Evolutionary conservation across 2,888 invertebrate genomes (phyloP), one percentile per base, ranked within the genome.

Genomic region (Drosophila buzzatii): DNA sequence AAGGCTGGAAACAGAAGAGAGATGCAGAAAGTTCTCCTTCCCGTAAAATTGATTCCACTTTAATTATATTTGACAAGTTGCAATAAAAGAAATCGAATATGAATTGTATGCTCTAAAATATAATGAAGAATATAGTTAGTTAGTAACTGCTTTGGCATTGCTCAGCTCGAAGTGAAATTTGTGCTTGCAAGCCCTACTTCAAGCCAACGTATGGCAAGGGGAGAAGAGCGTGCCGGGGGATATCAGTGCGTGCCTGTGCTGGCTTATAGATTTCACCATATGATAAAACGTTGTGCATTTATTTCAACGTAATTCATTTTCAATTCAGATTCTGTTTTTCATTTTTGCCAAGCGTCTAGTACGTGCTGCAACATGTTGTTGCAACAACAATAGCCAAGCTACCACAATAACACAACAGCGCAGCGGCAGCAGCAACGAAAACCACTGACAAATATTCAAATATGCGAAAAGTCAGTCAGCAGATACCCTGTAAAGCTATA

Each of bases 271-370:
- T 90, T 84, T 88, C 82, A 77, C 81, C 79, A 76, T 73, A 71
- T 75, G 89, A 88, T 90, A 82, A 75, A 62, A 76, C 73, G 81
- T 85, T 51, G 82, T 90, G 81, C 83, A 88, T 82, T 76, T 64
- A 70, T 85, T 85, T 76, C 78, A 73, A 57, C 61, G 70, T 66
- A 81, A 76, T 82, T 89, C 73, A 87, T 85, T 87, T 85, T 89
- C 76, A 76, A 89, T 89, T 81, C 87, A 74, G 79, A 75, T 70
- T 80, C 57, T 66, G 62, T 63, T 71, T 79, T 81, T 73, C 42
- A 55, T 61, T 70, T 71, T 70, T 63, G 64, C 70, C 56, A 72
- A 65, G 71, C 73, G 70, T 69, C 52, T 51, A 23, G 70, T 86
- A 86, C 90, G 80, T 81, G 89, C 77, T 66, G 70, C 70, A 69